phyloP scores from a whole-genome alignment of 2,888 invertebrate genomes.

The Callyntrura sp. region DNA sequence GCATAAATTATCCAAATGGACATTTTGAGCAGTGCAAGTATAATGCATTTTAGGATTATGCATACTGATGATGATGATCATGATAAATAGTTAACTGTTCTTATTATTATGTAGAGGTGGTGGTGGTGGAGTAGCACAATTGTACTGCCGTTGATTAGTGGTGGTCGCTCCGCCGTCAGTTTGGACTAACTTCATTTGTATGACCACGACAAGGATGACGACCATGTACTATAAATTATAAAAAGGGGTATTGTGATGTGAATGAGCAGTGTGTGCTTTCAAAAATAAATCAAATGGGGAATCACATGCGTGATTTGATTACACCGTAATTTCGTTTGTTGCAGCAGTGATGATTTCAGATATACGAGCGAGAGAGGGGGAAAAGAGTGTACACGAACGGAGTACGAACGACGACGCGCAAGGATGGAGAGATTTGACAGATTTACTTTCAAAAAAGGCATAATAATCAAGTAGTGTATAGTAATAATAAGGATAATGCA shows the following conservation, averaged over 20 bases:
- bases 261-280: neutral
- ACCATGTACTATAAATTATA: neutral
- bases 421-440: constrained; percentile 45
- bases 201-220: constrained; percentile 10
- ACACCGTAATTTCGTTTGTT: neutral
- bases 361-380: neutral
- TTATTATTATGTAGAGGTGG: neutral
- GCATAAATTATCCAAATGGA: constrained; percentile 6
- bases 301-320: constrained; percentile 49
- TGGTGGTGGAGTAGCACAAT: neutral
- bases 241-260: neutral
- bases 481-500: neutral
- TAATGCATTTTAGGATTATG: constrained; percentile 13
- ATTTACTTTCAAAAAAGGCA: constrained; percentile 42
- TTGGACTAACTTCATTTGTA: constrained; percentile 27
- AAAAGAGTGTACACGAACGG: neutral
- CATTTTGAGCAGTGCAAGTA: neutral
- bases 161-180: constrained; percentile 36
- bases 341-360: neutral
- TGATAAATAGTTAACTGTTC: constrained; percentile 18
- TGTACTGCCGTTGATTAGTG: neutral
- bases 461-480: constrained; percentile 8
- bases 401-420: neutral
- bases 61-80: neutral
- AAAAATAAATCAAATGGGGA: constrained; percentile 19